Percentiles rank a stretch among this genome's conserved stretches.
Evolutionary conservation across 2,797 vertebrate species (phyloP).

Genomic region (Neostethus bicornis): DNA sequence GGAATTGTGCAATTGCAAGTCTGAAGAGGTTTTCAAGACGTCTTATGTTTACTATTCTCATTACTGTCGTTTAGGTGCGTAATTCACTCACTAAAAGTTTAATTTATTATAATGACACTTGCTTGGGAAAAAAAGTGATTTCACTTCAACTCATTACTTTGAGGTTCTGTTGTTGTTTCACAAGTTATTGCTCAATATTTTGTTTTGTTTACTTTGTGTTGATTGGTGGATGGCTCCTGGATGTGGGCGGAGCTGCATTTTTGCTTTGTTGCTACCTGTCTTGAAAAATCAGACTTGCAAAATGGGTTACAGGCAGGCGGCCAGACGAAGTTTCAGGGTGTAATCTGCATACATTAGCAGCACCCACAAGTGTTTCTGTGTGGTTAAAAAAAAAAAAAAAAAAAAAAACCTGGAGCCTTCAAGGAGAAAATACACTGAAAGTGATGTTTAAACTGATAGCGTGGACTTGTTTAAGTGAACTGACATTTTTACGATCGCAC

Average conservation of each 20-base stretch:
- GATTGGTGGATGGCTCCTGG: conserved; percentile 29
- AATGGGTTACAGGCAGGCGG: conserved; percentile 13
- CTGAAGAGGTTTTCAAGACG: too few relatives aligned
- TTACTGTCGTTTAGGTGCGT: not conserved
- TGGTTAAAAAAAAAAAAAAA: too few relatives aligned
- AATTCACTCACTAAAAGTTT: not conserved
- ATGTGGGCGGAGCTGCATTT: conserved; percentile 36
- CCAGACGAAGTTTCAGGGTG: conserved; percentile 27
- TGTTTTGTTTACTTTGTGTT: conserved; percentile 5
- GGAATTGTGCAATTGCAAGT: too few relatives aligned
- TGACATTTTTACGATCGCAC: conserved; percentile 30
- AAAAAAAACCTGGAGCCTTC: conserved; percentile 30
- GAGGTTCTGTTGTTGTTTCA: conserved; percentile 1
- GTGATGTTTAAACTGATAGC: conserved; percentile 38
- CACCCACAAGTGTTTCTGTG: conserved; percentile 45
- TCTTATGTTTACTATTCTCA: too few relatives aligned
- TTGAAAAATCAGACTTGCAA: conserved; percentile 14
- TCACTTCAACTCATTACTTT: conserved; percentile 23
- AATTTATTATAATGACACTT: conserved; percentile 2
- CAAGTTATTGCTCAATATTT: conserved; percentile 15
- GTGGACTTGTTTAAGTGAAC: conserved; percentile 28
- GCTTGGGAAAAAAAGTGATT: conserved; percentile 1
- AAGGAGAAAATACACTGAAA: conserved; percentile 9
- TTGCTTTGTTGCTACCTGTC: conserved; percentile 50
- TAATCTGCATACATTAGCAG: conserved; percentile 55